Evolutionary conservation across 2,113 vertebrate genomes (phyloP).

Genomic region (Mixornis gularis): DNA sequence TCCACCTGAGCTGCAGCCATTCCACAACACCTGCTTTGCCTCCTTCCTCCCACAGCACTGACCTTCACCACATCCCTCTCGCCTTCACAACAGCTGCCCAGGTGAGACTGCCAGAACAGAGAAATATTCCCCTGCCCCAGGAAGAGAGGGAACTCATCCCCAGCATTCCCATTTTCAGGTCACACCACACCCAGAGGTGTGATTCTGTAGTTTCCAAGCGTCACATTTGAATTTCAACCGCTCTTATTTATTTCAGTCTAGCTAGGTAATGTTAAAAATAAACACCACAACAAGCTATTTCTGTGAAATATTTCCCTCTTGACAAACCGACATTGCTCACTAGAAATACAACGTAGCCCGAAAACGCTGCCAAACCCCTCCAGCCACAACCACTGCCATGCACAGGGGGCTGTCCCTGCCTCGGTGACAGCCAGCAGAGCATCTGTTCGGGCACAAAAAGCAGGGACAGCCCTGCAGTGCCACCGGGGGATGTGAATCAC

Average conservation of each 20-base stretch:
- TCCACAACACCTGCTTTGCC: neutral
- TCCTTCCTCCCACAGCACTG: neutral
- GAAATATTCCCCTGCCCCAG: neutral
- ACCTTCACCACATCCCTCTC: neutral
- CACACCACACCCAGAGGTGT: neutral
- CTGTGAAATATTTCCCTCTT: neutral
- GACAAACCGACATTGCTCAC: neutral
- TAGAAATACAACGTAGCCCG: neutral
- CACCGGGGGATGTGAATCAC: rapidly evolving
- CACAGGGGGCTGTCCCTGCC: neutral
- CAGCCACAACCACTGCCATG: rapidly evolving
- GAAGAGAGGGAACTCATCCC: neutral
- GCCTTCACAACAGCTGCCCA: rapidly evolving
- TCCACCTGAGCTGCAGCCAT: rapidly evolving
- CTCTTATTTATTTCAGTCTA: neutral
- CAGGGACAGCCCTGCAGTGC: rapidly evolving
- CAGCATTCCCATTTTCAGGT: neutral
- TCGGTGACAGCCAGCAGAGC: neutral
- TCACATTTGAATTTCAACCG: neutral
- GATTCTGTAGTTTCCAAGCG: neutral
- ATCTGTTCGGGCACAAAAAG: neutral
- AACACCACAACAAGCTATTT: neutral
- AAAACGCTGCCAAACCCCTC: neutral
- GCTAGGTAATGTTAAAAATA: neutral
- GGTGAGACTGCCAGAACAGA: neutral